phyloP scores from a whole-genome alignment of 2,888 invertebrate genomes.

The Spatulosminthurus flaviceps region DNA sequence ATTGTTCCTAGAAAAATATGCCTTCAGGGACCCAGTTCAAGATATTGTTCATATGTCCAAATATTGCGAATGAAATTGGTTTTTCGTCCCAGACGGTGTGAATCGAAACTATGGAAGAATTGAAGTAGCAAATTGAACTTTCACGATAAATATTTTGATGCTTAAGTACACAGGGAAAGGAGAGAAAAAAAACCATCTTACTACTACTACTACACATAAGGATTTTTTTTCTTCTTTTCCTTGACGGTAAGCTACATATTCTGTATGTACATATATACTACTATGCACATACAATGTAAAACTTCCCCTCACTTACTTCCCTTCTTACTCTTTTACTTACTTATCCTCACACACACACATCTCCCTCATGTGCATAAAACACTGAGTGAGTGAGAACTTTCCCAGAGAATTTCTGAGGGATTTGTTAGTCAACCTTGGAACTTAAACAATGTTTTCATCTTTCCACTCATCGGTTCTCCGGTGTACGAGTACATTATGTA shows the following conservation, averaged over 20 bases:
- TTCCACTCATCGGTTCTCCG: too few relatives aligned
- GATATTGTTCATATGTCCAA: slow-evolving; percentile 49
- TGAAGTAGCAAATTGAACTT: slow-evolving; percentile 42
- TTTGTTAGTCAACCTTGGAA: slow-evolving; percentile 2
- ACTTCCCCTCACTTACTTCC: too few relatives aligned
- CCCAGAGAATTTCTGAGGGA: neutral
- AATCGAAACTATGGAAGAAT: slow-evolving; percentile 41
- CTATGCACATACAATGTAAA: too few relatives aligned
- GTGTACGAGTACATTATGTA: too few relatives aligned
- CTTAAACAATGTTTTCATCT: too few relatives aligned
- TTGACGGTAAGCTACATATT: too few relatives aligned
- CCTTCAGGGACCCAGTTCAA: slow-evolving; percentile 40
- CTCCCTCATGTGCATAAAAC: slow-evolving; percentile 18
- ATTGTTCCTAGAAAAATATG: slow-evolving; percentile 39
- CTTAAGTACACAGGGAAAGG: slow-evolving; percentile 43
- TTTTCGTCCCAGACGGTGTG: slow-evolving; percentile 47
- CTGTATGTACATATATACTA: too few relatives aligned
- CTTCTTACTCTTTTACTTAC: neutral
- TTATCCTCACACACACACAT: neutral
- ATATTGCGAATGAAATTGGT: slow-evolving; percentile 53
- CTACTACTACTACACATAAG: neutral
- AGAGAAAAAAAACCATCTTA: slow-evolving; percentile 2
- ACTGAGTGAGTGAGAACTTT: neutral
- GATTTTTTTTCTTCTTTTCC: too few relatives aligned
- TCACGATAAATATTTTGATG: slow-evolving; percentile 47